Evolutionary conservation across 2,113 vertebrate genomes (phyloP).

Genomic region (Tragelaphus strepsiceros): DNA sequence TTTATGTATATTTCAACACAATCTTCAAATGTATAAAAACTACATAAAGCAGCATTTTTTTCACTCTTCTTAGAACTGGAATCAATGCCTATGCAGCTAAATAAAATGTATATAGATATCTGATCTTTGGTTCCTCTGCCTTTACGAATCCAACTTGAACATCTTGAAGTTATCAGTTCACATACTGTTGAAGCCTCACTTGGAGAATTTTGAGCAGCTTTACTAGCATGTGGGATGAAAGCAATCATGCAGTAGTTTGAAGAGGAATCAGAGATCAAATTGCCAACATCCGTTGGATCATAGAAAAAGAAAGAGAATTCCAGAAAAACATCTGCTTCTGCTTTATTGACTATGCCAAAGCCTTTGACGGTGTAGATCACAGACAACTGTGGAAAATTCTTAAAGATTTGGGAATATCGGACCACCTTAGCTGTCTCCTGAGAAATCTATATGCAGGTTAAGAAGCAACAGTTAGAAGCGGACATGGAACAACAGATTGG

Average conservation of each 20-base stretch:
- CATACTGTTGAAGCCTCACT: neutral
- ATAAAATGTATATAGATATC: slow-evolving; percentile 74
- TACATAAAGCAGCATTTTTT: slow-evolving; percentile 49
- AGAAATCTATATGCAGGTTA: neutral
- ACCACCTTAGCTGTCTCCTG: neutral
- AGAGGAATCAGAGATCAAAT: neutral
- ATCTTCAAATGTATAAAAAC: slow-evolving; percentile 78
- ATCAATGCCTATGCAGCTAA: slow-evolving; percentile 54
- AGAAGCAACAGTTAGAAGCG: neutral
- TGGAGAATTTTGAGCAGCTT: neutral
- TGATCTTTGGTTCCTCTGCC: neutral
- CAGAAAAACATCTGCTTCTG: neutral
- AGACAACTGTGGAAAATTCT: neutral
- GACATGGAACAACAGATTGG: neutral
- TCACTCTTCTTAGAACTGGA: slow-evolving; percentile 42
- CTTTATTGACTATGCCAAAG: neutral
- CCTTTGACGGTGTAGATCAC: neutral
- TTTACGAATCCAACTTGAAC: neutral
- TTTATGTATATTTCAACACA: slow-evolving; percentile 81
- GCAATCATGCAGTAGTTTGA: neutral
- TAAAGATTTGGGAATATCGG: neutral
- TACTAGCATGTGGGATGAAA: neutral
- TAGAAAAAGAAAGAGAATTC: neutral
- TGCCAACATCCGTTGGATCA: neutral
- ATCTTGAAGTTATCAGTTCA: neutral